A percentile compares a stretch with the other conserved stretches of the same genome.
Conservation (phyloP, 1,140 invertebrate genomes). For the Onthophagus taurus region DNA sequence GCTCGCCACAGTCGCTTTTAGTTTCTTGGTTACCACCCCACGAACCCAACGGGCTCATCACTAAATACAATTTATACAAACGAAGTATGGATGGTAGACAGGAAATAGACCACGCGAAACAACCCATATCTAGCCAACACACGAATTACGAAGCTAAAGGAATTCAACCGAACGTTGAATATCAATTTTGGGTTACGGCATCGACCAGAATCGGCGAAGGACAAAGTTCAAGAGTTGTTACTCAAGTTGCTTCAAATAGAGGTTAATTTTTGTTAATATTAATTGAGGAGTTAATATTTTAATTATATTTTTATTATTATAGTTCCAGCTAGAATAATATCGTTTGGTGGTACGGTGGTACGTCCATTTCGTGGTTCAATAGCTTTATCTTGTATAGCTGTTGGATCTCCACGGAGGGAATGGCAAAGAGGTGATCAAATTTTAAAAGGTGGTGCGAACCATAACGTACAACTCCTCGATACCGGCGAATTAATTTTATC, state of each 20-base stretch:
- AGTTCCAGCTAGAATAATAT: slow-evolving; percentile 59
- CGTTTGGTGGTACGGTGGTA: slow-evolving; percentile 56
- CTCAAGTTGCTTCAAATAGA: slow-evolving; percentile 48
- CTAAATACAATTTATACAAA: slow-evolving; percentile 70
- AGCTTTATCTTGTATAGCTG: slow-evolving; percentile 52
- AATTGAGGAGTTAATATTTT: neutral
- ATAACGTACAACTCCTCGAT: slow-evolving; percentile 51
- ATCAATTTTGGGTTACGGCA: slow-evolving; percentile 75
- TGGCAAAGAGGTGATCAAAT: slow-evolving; percentile 52
- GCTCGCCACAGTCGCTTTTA: slow-evolving; percentile 61
- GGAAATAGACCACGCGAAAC: slow-evolving; percentile 58
- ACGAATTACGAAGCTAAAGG: slow-evolving; percentile 56
- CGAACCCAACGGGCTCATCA: slow-evolving; percentile 70
- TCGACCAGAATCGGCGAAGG: slow-evolving; percentile 67
- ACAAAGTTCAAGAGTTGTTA: slow-evolving; percentile 57
- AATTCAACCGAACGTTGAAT: slow-evolving; percentile 65
- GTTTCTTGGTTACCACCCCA: slow-evolving; percentile 71
- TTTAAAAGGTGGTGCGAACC: slow-evolving; percentile 38
- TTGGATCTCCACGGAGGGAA: slow-evolving; percentile 54
- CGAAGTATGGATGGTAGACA: slow-evolving; percentile 56
- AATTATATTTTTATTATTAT: slow-evolving; percentile 15
- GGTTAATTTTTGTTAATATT: slow-evolving; percentile 27
- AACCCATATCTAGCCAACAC: slow-evolving; percentile 50
- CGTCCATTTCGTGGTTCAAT: slow-evolving; percentile 55
- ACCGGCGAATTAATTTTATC: slow-evolving; percentile 55